These are phyloP conservation scores for Todiramphus saurophagus DNA, from an alignment of 2,113 vertebrate species.

Conservation along the genomic window DNA sequence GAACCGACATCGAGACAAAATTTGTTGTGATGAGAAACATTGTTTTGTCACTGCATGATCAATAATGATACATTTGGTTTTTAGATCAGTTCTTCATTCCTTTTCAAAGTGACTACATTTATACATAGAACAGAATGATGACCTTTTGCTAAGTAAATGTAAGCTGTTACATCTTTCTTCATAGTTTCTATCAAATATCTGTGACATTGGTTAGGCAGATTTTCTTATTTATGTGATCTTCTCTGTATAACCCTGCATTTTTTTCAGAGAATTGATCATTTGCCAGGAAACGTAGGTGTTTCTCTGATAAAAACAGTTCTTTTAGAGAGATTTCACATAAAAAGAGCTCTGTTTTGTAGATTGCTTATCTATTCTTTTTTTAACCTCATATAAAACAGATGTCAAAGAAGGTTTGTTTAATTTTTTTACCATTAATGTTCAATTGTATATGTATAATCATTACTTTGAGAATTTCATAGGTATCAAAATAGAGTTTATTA, in stretches of 20 bases:
- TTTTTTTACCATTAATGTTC: background rate
- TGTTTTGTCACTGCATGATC: background rate
- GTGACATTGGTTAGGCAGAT: background rate
- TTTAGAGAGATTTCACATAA: background rate
- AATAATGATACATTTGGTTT: background rate
- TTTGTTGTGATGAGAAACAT: background rate
- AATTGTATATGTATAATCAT: background rate
- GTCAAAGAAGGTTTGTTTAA: background rate
- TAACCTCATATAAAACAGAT: background rate
- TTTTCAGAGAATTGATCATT: background rate
- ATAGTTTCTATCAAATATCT: slow-evolving; percentile 2
- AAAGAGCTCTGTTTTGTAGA: background rate
- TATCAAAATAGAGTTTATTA: background rate
- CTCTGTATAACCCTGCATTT: background rate
- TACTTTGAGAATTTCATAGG: background rate
- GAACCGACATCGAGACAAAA: background rate
- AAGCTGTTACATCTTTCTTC: background rate
- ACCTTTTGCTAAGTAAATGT: background rate
- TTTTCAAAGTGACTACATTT: background rate
- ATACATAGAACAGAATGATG: background rate
- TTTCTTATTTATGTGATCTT: background rate
- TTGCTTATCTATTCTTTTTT: background rate
- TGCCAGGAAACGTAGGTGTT: background rate
- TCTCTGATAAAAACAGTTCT: background rate
- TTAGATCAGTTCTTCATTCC: background rate